Evolutionary conservation across 2,888 invertebrate genomes (phyloP), one percentile per base, ranked within the genome.

Genomic region (Drosophila helvetica): DNA sequence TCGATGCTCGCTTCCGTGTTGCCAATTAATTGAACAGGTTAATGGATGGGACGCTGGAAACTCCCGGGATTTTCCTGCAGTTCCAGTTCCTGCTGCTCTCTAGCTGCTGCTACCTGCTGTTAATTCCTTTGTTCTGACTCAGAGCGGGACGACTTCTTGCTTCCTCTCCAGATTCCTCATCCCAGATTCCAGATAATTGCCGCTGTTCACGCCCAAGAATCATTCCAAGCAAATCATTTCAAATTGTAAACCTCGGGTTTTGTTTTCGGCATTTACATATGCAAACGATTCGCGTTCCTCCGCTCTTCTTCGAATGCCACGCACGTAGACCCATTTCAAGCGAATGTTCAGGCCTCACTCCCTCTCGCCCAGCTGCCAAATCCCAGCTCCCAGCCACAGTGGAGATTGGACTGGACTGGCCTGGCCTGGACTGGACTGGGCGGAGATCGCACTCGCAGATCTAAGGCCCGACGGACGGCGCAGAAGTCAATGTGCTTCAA

Each of bases 261-360:
- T 73, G 83, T 77, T 88, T 86, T 85, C 83, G 66, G 60, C 57
- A 54, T 58, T 62, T 59, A 61, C 67, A 67, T 50, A 61, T 47
- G 59, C 59, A 46, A 59, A 59, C 52, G 55, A 47, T 69, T 46
- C 59, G 69, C 43, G 60, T 72, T 53, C 48, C 64, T 73, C 45
- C 47, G 18, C 33, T 17, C 19, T 60, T 78, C 73, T 83, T 74
- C 7, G 62, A 77, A 84, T 86, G 75, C 86, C 57, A 72, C 74
- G 68, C 88, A 88, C 88, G 86, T 86, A 88, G 42, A 46, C 25
- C 57, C 78, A 78, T 79, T 86, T 86, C 75, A 79, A 50, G 73
- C 60, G 79, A 84, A 82, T 75, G 77, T 80, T 78, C 84, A 80
- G 74, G 54, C 74, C 67, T 60, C 45, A 63, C 53, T 45, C 53